phyloP scores from a whole-genome alignment of 2,113 vertebrate species.

The Myrmecobius fasciatus region DNA sequence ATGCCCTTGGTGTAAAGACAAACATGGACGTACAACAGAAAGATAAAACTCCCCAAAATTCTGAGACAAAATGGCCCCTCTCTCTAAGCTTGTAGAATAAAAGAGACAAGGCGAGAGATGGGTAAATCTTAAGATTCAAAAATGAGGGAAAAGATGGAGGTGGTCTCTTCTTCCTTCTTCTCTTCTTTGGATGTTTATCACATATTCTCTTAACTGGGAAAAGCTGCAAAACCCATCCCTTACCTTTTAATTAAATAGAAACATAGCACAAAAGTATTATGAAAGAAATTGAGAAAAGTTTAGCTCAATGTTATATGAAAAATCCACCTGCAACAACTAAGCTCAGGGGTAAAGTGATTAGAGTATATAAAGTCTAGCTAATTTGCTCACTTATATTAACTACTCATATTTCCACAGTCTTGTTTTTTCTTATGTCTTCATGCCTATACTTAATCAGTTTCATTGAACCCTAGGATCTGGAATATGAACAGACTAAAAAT shows the following conservation, averaged over 20 bases:
- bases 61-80: slow-evolving; percentile 73
- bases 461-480: not conserved
- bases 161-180: not conserved
- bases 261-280: not conserved
- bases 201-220: not conserved
- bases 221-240: not conserved
- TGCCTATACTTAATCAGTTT: not conserved
- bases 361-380: not conserved
- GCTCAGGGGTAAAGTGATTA: not conserved
- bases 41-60: not conserved
- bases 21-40: not conserved
- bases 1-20: not conserved
- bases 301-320: not conserved
- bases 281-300: not conserved
- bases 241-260: not conserved
- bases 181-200: not conserved
- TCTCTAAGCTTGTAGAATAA: slow-evolving; percentile 17
- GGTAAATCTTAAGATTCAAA: not conserved
- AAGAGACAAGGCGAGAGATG: slow-evolving; percentile 36
- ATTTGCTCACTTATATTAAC: not conserved
- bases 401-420: not conserved
- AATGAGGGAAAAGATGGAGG: not conserved
- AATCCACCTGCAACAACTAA: not conserved
- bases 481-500: not conserved
- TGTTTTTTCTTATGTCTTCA: not conserved